phyloP scores from a whole-genome alignment of 2,113 vertebrate genomes.

The Scatophagus argus region DNA sequence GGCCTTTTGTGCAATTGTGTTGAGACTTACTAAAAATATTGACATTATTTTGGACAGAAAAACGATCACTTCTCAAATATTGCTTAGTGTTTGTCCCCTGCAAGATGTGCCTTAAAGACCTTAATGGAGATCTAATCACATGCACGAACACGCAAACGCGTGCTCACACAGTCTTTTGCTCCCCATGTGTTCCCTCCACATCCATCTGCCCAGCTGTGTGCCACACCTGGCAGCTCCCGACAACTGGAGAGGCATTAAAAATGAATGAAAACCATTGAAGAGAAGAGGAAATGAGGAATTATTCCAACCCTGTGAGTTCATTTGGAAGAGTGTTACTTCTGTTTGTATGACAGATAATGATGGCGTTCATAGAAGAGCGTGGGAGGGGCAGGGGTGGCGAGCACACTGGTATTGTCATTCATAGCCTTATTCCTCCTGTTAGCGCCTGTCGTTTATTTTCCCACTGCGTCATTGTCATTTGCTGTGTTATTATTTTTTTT shows the following conservation, averaged over 20 bases:
- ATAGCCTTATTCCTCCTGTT: slow-evolving; percentile 52
- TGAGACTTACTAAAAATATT: slow-evolving; percentile 7
- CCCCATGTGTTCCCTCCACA: slow-evolving; percentile 37
- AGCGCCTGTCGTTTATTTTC: slow-evolving; percentile 54
- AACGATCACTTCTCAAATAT: neutral
- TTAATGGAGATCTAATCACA: slow-evolving; percentile 29
- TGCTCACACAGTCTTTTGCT: slow-evolving; percentile 19
- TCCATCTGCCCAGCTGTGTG: slow-evolving; percentile 61
- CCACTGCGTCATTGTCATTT: slow-evolving; percentile 62
- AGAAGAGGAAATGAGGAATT: slow-evolving; percentile 56
- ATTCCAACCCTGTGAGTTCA: slow-evolving; percentile 47
- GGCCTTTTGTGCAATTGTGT: neutral
- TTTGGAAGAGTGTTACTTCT: slow-evolving; percentile 33
- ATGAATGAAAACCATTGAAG: slow-evolving; percentile 54
- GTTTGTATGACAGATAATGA: slow-evolving; percentile 65
- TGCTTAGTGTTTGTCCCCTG: neutral
- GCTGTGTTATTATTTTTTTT: slow-evolving; percentile 28
- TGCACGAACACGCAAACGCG: slow-evolving; percentile 4
- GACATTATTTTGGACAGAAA: neutral
- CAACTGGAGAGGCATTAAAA: slow-evolving; percentile 62
- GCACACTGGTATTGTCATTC: slow-evolving; percentile 65
- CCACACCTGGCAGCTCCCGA: slow-evolving; percentile 58
- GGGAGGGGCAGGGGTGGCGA: slow-evolving; percentile 42
- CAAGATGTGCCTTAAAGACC: slow-evolving; percentile 6
- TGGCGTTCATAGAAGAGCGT: slow-evolving; percentile 45